Conservation (phyloP, 2,113 vertebrate genomes). For the Columba janthina region DNA sequence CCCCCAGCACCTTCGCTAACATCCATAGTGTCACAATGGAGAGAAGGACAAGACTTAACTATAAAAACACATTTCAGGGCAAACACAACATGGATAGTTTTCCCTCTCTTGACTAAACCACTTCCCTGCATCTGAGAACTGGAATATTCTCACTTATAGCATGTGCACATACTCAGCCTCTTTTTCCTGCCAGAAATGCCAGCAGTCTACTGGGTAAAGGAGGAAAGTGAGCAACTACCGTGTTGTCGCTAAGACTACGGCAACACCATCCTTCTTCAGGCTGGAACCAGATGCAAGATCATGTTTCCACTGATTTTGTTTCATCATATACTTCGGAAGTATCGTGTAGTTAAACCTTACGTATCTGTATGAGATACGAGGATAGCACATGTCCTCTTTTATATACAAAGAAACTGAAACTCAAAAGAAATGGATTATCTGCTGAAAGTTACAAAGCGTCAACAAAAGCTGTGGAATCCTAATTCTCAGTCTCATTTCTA, state of each 20-base stretch:
- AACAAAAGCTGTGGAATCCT: neutral
- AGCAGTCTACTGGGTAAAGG: neutral
- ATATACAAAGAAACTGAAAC: neutral
- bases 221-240: neutral
- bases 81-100: neutral
- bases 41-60: neutral
- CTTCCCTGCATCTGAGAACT: neutral
- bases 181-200: neutral
- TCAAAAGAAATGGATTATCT: neutral
- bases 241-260: neutral
- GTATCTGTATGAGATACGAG: neutral
- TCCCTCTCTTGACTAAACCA: neutral
- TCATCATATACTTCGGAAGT: neutral
- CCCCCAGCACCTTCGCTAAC: neutral
- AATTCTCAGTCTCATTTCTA: neutral
- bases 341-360: neutral
- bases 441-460: neutral
- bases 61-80: neutral
- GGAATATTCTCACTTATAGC: neutral
- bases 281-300: neutral
- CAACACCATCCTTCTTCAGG: neutral
- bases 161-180: neutral
- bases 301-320: neutral
- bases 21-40: neutral
- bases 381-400: neutral